Evolutionary conservation across 2,113 vertebrate genomes (phyloP).

Genomic region (Phaethon lepturus): DNA sequence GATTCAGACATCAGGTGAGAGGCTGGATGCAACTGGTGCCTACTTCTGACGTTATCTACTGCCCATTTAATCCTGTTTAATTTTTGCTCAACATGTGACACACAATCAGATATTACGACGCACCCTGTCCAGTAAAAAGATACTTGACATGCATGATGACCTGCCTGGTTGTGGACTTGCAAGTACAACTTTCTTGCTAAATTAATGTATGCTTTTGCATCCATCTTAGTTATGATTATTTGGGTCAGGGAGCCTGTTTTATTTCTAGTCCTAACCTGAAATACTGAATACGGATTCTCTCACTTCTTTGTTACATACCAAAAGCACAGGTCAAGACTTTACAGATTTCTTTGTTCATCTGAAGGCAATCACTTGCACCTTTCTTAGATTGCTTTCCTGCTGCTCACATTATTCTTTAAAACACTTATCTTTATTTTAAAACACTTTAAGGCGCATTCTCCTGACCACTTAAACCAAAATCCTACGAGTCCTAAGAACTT

Average conservation of each 20-base stretch:
- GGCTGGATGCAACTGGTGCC: neutral
- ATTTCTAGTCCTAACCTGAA: neutral
- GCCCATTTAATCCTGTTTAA: neutral
- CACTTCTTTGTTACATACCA: neutral
- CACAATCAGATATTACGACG: accelerated
- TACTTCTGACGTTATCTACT: neutral
- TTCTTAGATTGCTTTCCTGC: neutral
- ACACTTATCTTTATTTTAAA: neutral
- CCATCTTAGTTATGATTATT: neutral
- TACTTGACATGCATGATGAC: neutral
- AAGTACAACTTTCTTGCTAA: neutral
- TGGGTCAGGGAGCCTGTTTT: neutral
- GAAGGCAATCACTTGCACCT: neutral
- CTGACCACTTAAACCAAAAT: conserved; percentile 5
- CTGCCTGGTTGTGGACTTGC: neutral
- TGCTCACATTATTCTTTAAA: neutral
- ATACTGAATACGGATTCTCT: neutral
- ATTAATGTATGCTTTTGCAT: neutral
- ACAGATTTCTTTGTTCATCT: neutral
- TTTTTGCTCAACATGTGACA: neutral
- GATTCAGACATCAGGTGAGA: neutral
- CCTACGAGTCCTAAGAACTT: neutral
- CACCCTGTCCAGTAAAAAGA: neutral
- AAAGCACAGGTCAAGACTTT: neutral
- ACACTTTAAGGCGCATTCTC: neutral